A percentile compares a stretch with the other conserved stretches of the same genome.
Conservation (phyloP, 2,797 vertebrate genomes). For the Hylomyscus alleni region DNA sequence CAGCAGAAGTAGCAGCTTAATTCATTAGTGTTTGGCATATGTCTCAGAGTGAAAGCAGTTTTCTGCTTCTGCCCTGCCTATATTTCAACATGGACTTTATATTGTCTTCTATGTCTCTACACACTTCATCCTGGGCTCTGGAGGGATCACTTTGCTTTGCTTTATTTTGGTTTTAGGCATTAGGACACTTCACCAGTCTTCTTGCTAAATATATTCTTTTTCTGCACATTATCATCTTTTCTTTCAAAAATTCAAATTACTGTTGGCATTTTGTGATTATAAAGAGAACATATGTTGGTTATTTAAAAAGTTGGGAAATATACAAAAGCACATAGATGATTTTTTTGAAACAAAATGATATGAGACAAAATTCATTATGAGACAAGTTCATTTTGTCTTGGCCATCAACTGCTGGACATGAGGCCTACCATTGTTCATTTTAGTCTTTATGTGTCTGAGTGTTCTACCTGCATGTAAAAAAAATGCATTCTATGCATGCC, state of each 20-base stretch:
- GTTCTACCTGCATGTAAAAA: background rate
- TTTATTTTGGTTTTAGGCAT: slow-evolving; percentile 51
- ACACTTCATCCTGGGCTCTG: background rate
- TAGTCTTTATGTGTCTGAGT: background rate
- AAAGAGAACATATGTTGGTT: slow-evolving; percentile 39
- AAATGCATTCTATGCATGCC: background rate
- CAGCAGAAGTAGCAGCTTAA: background rate
- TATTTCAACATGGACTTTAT: slow-evolving; percentile 29
- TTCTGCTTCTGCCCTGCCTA: background rate
- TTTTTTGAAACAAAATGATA: background rate
- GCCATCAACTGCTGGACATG: no score
- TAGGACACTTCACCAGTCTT: background rate
- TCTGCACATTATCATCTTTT: background rate
- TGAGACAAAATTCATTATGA: background rate
- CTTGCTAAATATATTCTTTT: slow-evolving; percentile 25
- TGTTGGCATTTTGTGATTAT: slow-evolving; percentile 45
- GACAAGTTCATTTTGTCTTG: background rate
- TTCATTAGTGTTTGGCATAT: background rate
- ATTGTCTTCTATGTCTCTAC: background rate
- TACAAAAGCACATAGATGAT: background rate
- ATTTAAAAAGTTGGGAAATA: slow-evolving; percentile 36
- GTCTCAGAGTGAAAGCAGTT: background rate
- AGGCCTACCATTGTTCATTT: background rate
- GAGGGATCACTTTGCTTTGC: background rate
- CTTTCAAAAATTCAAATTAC: background rate